phyloP scores from a whole-genome alignment of 1,140 invertebrate species.

The Drosophila suzukii region DNA sequence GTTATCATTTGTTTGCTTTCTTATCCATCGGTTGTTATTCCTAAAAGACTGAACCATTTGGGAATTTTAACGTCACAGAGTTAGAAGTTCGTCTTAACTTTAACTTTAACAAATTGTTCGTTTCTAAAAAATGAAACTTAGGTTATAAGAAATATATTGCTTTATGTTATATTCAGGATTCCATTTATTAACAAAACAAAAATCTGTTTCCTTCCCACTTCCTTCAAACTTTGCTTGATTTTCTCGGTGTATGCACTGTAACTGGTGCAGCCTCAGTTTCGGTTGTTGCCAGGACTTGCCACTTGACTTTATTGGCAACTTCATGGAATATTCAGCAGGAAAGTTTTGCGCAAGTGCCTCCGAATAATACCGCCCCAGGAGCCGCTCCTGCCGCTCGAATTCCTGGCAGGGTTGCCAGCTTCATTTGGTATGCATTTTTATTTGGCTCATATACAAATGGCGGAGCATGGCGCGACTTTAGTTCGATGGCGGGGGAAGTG shows the following conservation, averaged over 20 bases:
- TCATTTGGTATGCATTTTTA: conserved; percentile 83
- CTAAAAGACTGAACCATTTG: background rate
- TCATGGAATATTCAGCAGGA: conserved; percentile 81
- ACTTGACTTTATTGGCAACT: conserved; percentile 83
- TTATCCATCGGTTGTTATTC: background rate
- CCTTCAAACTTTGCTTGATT: background rate
- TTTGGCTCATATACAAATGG: conserved; percentile 82
- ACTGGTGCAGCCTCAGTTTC: conserved; percentile 22
- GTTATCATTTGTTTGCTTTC: background rate
- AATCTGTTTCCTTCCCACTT: too few species aligned
- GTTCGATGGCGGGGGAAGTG: conserved; percentile 22
- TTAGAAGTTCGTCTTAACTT: too few species aligned
- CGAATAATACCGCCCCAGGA: conserved; percentile 49
- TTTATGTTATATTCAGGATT: too few species aligned
- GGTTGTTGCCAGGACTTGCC: conserved; percentile 60
- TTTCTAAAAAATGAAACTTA: too few species aligned
- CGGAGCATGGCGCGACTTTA: conserved; percentile 44
- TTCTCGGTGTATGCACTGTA: conserved; percentile 36
- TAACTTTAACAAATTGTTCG: too few species aligned
- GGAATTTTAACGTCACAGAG: background rate
- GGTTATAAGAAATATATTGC: too few species aligned
- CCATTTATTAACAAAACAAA: too few species aligned
- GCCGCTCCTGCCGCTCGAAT: background rate
- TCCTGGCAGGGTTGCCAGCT: conserved; percentile 41
- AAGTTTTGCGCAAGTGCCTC: conserved; percentile 71